Conservation (phyloP, 2,888 invertebrate species). For the Sicus ferrugineus region DNA sequence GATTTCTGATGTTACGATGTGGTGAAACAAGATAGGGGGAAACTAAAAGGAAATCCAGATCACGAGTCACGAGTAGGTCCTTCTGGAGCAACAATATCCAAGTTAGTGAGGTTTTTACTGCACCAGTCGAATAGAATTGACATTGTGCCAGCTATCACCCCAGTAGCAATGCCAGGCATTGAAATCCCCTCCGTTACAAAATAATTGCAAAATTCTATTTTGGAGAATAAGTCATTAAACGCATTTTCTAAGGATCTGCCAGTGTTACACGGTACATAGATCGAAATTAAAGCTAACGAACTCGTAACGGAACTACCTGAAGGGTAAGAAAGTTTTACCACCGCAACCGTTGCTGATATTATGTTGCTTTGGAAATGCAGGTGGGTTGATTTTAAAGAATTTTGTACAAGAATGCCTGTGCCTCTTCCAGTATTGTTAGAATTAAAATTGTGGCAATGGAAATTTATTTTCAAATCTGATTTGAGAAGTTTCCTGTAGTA, state of each 20-base stretch:
- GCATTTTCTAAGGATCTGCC: not conserved
- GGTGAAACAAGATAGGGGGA: not conserved
- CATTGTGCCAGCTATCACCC: not conserved
- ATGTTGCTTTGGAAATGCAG: not conserved
- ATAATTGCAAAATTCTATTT: not conserved
- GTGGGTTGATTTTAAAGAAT: not conserved
- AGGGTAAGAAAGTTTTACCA: not conserved
- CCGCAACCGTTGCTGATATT: not conserved
- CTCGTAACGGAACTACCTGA: not conserved
- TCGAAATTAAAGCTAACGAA: not conserved
- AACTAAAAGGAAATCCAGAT: not conserved
- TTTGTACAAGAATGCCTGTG: not conserved
- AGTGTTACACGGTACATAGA: not conserved
- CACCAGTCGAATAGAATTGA: not conserved
- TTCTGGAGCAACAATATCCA: not conserved
- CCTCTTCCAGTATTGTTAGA: not conserved
- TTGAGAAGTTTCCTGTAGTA: not conserved
- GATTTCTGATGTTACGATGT: not conserved
- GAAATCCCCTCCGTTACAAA: too few relatives aligned
- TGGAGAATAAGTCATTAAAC: not conserved
- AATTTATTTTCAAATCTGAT: not conserved
- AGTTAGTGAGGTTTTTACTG: not conserved
- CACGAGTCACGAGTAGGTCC: not conserved
- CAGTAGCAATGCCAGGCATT: too few relatives aligned
- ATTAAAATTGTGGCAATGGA: not conserved